A percentile compares a stretch with the other conserved stretches of the same genome.
Evolutionary conservation across 1,140 invertebrate genomes (phyloP).

Genomic region (Protaetia brevitarsis): DNA sequence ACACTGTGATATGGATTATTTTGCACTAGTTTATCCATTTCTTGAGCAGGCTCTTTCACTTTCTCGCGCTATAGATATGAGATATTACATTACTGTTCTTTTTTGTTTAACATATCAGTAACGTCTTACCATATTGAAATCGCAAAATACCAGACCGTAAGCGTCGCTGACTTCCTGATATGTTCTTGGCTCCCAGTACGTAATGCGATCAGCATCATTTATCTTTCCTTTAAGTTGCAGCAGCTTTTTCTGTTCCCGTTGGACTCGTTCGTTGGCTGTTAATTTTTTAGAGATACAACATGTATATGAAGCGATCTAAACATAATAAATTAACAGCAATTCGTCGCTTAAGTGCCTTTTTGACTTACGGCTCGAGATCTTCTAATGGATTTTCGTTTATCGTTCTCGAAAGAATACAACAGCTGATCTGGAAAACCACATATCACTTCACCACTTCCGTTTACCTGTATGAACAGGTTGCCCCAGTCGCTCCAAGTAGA

Average conservation of each 20-base stretch:
- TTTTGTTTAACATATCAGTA: not conserved
- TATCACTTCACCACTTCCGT: constrained; percentile 36
- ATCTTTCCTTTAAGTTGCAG: not conserved
- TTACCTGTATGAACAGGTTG: constrained; percentile 36
- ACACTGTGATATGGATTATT: constrained; percentile 18
- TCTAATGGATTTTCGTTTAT: constrained; percentile 21
- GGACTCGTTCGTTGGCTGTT: constrained; percentile 3
- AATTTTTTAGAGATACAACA: constrained; percentile 11
- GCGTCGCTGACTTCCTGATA: constrained; percentile 32
- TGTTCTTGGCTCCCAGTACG: constrained; percentile 26
- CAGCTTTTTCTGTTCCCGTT: not conserved
- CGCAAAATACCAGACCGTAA: constrained; percentile 40
- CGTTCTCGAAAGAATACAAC: constrained; percentile 24
- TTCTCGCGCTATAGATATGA: not conserved
- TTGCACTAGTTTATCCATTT: constrained; percentile 20
- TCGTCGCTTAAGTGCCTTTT: not conserved
- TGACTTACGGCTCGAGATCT: constrained; percentile 7
- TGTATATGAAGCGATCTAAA: constrained; percentile 5
- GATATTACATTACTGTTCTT: not conserved
- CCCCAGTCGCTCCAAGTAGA: constrained; percentile 41
- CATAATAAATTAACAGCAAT: not conserved
- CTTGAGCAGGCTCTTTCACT: not conserved
- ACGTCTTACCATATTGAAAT: constrained; percentile 37
- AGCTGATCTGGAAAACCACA: constrained; percentile 35
- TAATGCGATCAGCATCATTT: constrained; percentile 2